These are phyloP conservation scores for Apolygus lucorum DNA, from an alignment of 1,140 invertebrate species.

Conservation along the genomic window DNA sequence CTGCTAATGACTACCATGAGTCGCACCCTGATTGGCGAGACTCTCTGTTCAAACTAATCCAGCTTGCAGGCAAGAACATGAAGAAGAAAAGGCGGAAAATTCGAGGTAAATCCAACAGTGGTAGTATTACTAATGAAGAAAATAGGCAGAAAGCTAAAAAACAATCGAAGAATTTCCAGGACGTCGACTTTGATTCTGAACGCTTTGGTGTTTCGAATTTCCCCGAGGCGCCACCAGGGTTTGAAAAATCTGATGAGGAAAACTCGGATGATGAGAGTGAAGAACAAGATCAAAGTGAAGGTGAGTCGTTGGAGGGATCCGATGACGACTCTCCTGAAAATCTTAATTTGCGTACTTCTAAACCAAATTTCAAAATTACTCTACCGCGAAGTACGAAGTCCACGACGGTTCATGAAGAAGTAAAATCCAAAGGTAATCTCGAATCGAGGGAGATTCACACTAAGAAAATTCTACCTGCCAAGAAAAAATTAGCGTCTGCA, in stretches of 20 bases:
- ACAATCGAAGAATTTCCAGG: background rate
- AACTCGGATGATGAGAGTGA: background rate
- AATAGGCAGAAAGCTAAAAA: background rate
- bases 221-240: background rate
- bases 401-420: too few relatives aligned
- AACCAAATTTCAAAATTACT: too few relatives aligned
- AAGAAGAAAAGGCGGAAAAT: constrained; percentile 15
- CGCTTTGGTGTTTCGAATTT: constrained; percentile 2
- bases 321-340: background rate
- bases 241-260: background rate
- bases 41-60: constrained; percentile 3
- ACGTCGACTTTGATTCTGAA: background rate
- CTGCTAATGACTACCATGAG: constrained; percentile 3
- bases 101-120: background rate
- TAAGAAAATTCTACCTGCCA: too few relatives aligned
- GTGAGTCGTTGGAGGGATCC: background rate
- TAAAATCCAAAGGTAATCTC: too few relatives aligned
- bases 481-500: too few relatives aligned
- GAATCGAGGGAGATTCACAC: too few relatives aligned
- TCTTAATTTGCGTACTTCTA: too few relatives aligned
- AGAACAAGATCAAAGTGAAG: too few relatives aligned
- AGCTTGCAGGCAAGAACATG: background rate
- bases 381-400: too few relatives aligned
- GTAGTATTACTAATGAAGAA: too few relatives aligned
- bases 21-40: constrained; percentile 16